Conservation (phyloP, 1,140 invertebrate genomes). For the Carcinoscorpius rotundicauda region DNA sequence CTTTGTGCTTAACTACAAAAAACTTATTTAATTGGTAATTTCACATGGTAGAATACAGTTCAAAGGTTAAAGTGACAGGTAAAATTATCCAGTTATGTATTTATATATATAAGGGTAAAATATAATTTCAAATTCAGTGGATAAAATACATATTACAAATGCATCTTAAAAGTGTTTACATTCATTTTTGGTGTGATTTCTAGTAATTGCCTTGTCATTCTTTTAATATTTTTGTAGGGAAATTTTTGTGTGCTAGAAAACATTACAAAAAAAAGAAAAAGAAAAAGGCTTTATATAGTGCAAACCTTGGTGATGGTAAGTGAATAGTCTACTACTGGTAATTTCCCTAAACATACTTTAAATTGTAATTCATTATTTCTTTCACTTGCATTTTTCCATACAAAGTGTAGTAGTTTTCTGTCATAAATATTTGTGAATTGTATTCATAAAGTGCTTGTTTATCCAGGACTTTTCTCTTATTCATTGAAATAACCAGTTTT, state of each 20-base stretch:
- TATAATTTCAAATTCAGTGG: no score
- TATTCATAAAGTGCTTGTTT: no score
- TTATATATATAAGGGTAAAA: background rate
- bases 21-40: no score
- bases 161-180: background rate
- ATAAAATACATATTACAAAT: no score
- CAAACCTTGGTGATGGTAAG: constrained; percentile 59
- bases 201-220: background rate
- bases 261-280: constrained; percentile 71
- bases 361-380: background rate
- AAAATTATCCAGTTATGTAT: background rate
- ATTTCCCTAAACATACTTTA: constrained; percentile 3
- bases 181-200: no score
- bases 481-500: no score
- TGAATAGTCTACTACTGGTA: constrained; percentile 30
- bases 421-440: background rate
- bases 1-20: background rate
- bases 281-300: constrained; percentile 59
- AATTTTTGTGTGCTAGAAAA: constrained; percentile 69
- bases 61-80: background rate
- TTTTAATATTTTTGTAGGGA: constrained; percentile 21
- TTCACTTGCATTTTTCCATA: constrained; percentile 1
- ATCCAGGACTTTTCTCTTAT: no score
- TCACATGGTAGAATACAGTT: no score
- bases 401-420: background rate